Percentiles rank a stretch among this genome's conserved stretches.
These are phyloP conservation scores for Marmota flaviventris DNA, from an alignment of 2,113 vertebrate species.

Conservation along the genomic window DNA sequence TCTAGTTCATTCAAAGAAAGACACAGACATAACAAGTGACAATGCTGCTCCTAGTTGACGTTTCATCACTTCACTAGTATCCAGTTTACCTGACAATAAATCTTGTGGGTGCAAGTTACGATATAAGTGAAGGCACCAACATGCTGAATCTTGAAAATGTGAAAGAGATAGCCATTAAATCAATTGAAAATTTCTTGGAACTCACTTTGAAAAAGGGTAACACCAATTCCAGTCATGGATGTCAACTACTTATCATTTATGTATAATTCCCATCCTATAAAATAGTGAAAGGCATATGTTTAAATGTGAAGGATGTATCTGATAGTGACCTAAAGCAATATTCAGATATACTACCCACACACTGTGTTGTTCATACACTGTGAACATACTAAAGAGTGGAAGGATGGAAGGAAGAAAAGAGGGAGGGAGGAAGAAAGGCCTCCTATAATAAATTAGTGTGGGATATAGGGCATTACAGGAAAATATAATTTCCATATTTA, in stretches of 20 bases:
- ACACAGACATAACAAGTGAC: background rate
- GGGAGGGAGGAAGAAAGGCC: background rate
- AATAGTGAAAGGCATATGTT: background rate
- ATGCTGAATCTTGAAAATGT: slow-evolving; percentile 31
- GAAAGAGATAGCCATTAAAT: background rate
- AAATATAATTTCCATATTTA: slow-evolving; percentile 1
- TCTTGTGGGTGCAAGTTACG: background rate
- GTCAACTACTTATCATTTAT: background rate
- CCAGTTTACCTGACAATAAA: background rate
- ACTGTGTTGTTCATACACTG: background rate
- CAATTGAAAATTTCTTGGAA: background rate
- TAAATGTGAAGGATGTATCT: background rate
- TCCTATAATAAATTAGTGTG: background rate
- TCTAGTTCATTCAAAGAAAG: background rate
- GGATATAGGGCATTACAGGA: background rate
- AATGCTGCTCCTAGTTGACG: background rate
- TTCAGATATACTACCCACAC: background rate
- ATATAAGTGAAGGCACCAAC: slow-evolving; percentile 7
- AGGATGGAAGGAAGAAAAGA: background rate
- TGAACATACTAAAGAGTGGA: background rate
- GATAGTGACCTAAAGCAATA: background rate
- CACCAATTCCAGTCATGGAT: background rate
- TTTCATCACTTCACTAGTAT: background rate
- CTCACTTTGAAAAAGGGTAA: background rate
- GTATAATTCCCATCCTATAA: background rate